phyloP scores from a whole-genome alignment of 2,113 vertebrate species.

The Pollimyrus isidori region DNA sequence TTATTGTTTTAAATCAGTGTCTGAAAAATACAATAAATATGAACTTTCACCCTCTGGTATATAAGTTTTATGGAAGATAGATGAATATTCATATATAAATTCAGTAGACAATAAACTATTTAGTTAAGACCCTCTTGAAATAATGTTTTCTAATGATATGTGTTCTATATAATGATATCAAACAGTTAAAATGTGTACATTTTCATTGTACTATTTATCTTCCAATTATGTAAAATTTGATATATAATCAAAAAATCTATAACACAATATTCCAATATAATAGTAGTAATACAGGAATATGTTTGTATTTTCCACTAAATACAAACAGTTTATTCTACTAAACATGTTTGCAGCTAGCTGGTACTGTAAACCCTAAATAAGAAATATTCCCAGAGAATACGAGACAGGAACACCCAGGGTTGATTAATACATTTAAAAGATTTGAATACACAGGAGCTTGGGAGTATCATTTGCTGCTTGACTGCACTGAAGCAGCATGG shows the following conservation, averaged over 20 bases:
- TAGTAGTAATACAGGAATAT: neutral
- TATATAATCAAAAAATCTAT: neutral
- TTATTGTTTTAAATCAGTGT: neutral
- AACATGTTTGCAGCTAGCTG: conserved; percentile 26
- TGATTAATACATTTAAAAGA: conserved; percentile 45
- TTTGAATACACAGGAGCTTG: conserved; percentile 47
- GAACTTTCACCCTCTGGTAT: neutral
- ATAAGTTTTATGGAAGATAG: neutral
- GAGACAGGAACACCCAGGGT: conserved; percentile 21
- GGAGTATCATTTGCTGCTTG: conserved; percentile 55
- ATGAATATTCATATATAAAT: neutral
- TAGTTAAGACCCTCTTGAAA: neutral
- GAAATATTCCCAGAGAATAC: conserved; percentile 13
- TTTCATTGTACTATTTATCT: neutral
- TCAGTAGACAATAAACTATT: neutral
- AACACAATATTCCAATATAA: neutral
- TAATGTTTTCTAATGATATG: neutral
- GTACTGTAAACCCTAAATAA: conserved; percentile 27
- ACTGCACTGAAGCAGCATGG: conserved; percentile 49
- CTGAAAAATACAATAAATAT: neutral
- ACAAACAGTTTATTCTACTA: conserved; percentile 27
- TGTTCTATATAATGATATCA: neutral
- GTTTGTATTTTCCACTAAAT: neutral
- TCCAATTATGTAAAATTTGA: neutral
- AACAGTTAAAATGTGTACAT: neutral